These are phyloP conservation scores for Psylliodes chrysocephalus DNA, from an alignment of 2,888 invertebrate species.

Conservation along the genomic window DNA sequence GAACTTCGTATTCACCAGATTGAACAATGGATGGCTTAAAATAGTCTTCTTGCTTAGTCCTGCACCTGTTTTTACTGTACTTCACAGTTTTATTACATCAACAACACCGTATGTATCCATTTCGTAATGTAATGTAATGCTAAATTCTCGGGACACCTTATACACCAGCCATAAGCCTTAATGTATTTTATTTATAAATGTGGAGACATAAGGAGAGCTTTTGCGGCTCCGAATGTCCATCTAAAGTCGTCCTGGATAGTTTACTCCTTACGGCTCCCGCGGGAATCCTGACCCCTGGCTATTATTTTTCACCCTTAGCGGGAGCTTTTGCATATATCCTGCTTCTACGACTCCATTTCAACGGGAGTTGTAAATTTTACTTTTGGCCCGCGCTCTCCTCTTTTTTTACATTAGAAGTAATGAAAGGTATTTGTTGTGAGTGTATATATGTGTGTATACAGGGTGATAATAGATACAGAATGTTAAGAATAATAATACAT, in stretches of 20 bases:
- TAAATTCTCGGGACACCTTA: slow-evolving; percentile 30
- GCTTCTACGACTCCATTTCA: slow-evolving; percentile 47
- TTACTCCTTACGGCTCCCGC: slow-evolving; percentile 61
- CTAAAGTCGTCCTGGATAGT: slow-evolving; percentile 57
- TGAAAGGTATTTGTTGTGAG: slow-evolving; percentile 6
- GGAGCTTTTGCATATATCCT: slow-evolving; percentile 65
- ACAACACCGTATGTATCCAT: slow-evolving; percentile 14
- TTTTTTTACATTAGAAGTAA: slow-evolving; percentile 20
- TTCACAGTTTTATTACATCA: not conserved
- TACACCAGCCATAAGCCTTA: slow-evolving; percentile 29
- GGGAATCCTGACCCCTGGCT: slow-evolving; percentile 62
- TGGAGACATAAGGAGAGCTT: slow-evolving; percentile 56
- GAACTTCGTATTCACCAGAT: no score
- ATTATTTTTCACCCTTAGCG: slow-evolving; percentile 64
- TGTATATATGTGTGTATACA: no score
- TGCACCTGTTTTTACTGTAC: no score
- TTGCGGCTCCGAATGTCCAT: slow-evolving; percentile 57
- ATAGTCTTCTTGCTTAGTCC: no score
- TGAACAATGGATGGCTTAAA: no score
- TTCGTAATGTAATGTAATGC: slow-evolving; percentile 25
- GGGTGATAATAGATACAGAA: no score
- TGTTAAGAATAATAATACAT: no score
- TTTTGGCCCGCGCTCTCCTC: slow-evolving; percentile 29
- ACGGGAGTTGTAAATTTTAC: slow-evolving; percentile 47
- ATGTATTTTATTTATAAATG: slow-evolving; percentile 58